A percentile compares a stretch with the other conserved stretches of the same genome.
These are phyloP conservation scores for Tapirus terrestris DNA, from an alignment of 2,113 vertebrate genomes.

Conservation along the genomic window DNA sequence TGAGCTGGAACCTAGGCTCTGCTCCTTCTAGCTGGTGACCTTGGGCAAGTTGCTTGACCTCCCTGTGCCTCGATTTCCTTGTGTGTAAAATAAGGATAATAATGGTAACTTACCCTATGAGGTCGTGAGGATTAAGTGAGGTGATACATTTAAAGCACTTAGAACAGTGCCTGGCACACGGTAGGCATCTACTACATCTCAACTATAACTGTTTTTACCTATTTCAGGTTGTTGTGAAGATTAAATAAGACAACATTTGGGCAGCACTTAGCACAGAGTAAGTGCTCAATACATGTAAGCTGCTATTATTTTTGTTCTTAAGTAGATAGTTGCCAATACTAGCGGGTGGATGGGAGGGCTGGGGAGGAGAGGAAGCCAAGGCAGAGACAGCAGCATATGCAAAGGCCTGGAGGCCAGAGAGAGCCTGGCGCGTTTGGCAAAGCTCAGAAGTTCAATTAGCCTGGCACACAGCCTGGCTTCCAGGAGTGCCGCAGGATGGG, in stretches of 20 bases:
- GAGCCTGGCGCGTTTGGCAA: slow-evolving; percentile 52
- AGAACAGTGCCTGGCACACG: background rate
- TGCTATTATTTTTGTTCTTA: slow-evolving; percentile 51
- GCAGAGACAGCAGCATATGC: slow-evolving; percentile 43
- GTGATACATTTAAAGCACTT: background rate
- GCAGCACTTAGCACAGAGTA: slow-evolving; percentile 42
- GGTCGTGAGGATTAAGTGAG: background rate
- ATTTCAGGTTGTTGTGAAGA: background rate
- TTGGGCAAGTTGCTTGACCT: background rate
- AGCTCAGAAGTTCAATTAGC: slow-evolving; percentile 54
- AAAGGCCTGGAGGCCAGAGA: slow-evolving; percentile 64
- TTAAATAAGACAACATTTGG: slow-evolving; percentile 28
- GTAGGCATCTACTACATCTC: background rate
- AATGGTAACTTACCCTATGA: background rate
- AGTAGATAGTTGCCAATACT: slow-evolving; percentile 21
- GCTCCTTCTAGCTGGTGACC: background rate
- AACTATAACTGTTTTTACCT: background rate
- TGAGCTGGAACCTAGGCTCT: background rate
- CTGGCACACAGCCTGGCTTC: slow-evolving; percentile 25
- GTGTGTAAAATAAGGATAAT: background rate
- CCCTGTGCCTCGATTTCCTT: slow-evolving; percentile 3
- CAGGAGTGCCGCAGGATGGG: background rate
- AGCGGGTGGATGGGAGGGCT: slow-evolving; percentile 1
- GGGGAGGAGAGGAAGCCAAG: background rate
- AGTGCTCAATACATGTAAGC: slow-evolving; percentile 33